phyloP scores from a whole-genome alignment of 92 coral and sea anemone genomes.

The Anthopleura xanthogrammica region DNA sequence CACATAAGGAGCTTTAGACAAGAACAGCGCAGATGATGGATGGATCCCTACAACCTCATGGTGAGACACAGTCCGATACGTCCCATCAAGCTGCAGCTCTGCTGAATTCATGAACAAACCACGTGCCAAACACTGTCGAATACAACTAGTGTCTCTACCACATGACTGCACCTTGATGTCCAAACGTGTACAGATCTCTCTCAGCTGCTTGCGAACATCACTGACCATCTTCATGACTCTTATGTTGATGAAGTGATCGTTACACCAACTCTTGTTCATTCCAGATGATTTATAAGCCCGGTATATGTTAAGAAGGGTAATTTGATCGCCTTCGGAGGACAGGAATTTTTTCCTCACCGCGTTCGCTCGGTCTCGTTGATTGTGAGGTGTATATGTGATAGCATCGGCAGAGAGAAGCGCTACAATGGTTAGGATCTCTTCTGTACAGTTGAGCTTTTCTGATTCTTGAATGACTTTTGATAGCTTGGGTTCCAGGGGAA shows the following conservation, averaged over 20 bases:
- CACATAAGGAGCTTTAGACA: conserved; percentile 82
- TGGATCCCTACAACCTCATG: conserved; percentile 78
- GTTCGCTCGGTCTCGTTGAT: conserved; percentile 82
- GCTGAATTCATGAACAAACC: conserved; percentile 96
- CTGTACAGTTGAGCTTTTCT: conserved; percentile 75
- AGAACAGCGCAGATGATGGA: conserved; percentile 86
- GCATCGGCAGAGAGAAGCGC: conserved; percentile 93
- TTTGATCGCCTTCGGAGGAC: conserved; percentile 95
- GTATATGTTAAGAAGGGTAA: conserved; percentile 88
- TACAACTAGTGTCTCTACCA: conserved; percentile 74
- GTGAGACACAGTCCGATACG: conserved; percentile 80
- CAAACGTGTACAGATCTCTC: conserved; percentile 74
- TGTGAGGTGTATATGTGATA: conserved; percentile 91
- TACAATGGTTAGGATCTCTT: conserved; percentile 85
- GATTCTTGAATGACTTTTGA: conserved; percentile 81
- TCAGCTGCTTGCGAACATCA: conserved; percentile 85
- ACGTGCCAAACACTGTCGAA: conserved; percentile 77
- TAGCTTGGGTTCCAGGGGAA: conserved; percentile 93
- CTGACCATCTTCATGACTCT: conserved; percentile 82
- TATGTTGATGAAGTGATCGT: conserved; percentile 83
- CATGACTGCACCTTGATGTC: conserved; percentile 76
- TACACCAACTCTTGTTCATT: conserved; percentile 87
- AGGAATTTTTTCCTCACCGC: conserved; percentile 85
- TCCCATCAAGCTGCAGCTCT: conserved; percentile 90
- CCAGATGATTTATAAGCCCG: conserved; percentile 85